These are phyloP conservation scores for Notocelia uddmanniana DNA, from an alignment of 2,888 invertebrate species.

Conservation along the genomic window DNA sequence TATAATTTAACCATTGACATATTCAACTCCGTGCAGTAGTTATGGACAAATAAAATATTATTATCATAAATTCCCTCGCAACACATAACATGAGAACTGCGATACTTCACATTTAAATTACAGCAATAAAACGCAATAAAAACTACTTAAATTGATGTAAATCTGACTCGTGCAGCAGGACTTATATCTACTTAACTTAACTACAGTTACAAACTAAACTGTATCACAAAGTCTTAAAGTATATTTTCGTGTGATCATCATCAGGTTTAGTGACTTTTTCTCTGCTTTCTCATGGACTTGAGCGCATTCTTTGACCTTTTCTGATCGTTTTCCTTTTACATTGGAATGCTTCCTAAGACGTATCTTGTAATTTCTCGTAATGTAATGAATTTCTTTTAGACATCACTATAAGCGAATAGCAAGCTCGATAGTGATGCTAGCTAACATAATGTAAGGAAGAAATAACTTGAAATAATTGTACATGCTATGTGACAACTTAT, in stretches of 20 bases:
- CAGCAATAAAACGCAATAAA: conserved; percentile 30
- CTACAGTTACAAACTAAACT: background rate
- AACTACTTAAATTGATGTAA: conserved; percentile 26
- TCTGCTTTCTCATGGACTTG: conserved; percentile 21
- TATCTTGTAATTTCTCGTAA: conserved; percentile 19
- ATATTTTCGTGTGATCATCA: background rate
- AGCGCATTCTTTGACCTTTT: conserved; percentile 31
- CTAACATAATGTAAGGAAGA: background rate
- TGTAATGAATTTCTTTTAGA: conserved; percentile 9
- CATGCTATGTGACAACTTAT: background rate
- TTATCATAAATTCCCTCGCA: conserved; percentile 1
- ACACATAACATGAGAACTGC: conserved; percentile 16
- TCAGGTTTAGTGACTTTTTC: conserved; percentile 23
- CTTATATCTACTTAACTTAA: background rate
- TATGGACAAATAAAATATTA: background rate
- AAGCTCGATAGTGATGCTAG: background rate
- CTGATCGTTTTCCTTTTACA: background rate
- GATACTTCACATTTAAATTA: conserved; percentile 31
- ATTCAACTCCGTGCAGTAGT: background rate
- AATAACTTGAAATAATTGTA: background rate
- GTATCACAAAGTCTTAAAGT: background rate
- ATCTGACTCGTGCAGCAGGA: conserved; percentile 20
- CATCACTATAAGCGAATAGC: background rate
- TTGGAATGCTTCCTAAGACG: background rate
- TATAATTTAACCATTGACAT: background rate